Evolutionary conservation across 2,113 vertebrate species (phyloP).

Genomic region (Psilopogon haemacephalus): DNA sequence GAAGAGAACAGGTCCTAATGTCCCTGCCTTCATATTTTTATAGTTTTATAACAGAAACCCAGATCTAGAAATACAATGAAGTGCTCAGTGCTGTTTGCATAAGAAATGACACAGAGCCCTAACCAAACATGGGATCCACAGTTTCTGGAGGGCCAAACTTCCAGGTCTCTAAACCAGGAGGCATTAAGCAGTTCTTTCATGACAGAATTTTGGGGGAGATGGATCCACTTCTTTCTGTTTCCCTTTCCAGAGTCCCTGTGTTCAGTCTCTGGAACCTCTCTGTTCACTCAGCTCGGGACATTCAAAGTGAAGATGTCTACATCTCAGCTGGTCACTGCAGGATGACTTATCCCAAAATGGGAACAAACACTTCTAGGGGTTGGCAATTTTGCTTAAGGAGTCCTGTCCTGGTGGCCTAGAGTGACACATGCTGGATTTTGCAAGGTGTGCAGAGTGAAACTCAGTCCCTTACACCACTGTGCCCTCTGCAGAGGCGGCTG

Average conservation of each 20-base stretch:
- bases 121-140: neutral
- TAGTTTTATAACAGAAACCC: neutral
- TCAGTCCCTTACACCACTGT: neutral
- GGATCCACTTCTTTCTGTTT: neutral
- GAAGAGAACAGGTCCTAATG: neutral
- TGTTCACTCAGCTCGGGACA: neutral
- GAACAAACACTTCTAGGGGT: neutral
- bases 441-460: neutral
- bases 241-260: neutral
- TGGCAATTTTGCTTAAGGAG: neutral
- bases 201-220: neutral
- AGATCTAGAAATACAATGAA: neutral
- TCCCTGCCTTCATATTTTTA: neutral
- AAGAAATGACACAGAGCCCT: neutral
- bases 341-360: neutral
- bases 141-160: neutral
- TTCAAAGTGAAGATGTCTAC: neutral
- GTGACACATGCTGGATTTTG: neutral
- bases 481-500: neutral
- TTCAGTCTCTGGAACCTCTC: neutral
- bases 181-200: neutral
- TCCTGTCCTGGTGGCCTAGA: neutral
- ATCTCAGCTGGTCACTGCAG: neutral
- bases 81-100: neutral
- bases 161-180: neutral